A percentile compares a stretch with the other conserved stretches of the same genome.
Conservation (phyloP, 2,113 vertebrate genomes). For the Chelonoidis abingdonii region DNA sequence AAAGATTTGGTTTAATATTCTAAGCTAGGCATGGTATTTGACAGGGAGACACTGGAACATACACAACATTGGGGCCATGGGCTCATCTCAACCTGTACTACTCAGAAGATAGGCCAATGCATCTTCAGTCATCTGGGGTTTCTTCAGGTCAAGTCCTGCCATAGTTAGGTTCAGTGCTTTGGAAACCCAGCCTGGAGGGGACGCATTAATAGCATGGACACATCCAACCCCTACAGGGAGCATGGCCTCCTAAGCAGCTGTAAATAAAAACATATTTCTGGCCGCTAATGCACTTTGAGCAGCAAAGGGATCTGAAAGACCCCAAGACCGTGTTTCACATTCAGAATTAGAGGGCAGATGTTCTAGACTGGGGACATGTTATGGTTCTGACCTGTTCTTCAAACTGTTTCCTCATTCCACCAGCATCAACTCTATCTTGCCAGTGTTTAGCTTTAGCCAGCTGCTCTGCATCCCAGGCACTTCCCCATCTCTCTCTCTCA, state of each 20-base stretch:
- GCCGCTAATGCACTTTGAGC: background rate
- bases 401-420: background rate
- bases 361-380: fast-evolving
- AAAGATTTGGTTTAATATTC: background rate
- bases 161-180: slow-evolving; percentile 20
- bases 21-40: slow-evolving; percentile 2
- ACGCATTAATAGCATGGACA: background rate
- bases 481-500: slow-evolving; percentile 12
- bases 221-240: background rate
- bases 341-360: background rate
- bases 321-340: background rate
- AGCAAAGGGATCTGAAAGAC: background rate
- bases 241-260: background rate
- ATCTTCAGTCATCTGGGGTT: slow-evolving; percentile 1
- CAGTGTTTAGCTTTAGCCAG: background rate
- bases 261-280: background rate
- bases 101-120: slow-evolving; percentile 11
- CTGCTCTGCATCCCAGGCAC: background rate
- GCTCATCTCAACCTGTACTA: background rate
- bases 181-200: background rate
- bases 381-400: background rate
- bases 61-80: background rate
- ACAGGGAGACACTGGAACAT: background rate
- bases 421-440: background rate
- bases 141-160: background rate